Percentiles rank a stretch among this genome's conserved stretches.
These are phyloP conservation scores for Acipenser ruthenus DNA, from an alignment of 2,797 vertebrate species.

Conservation along the genomic window DNA sequence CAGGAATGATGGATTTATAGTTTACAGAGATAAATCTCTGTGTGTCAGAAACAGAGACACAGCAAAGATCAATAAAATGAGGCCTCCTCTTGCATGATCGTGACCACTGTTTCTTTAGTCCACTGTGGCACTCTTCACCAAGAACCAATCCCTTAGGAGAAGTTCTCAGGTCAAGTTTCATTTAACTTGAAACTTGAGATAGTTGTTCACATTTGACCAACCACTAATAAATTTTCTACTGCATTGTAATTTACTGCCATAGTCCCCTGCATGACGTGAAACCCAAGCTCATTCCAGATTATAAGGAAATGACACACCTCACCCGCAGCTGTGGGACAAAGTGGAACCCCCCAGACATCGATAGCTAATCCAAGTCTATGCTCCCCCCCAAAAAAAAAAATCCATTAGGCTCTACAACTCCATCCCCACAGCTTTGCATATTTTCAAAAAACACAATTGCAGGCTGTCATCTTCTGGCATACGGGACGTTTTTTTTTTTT, in stretches of 20 bases:
- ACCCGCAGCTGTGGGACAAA: neutral
- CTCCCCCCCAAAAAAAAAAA: neutral
- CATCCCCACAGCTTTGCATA: constrained; percentile 3
- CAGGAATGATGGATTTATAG: too few species aligned
- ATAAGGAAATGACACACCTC: neutral
- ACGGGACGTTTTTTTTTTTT: too few species aligned
- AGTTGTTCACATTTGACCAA: neutral
- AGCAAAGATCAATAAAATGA: too few species aligned
- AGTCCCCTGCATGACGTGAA: constrained; percentile 4
- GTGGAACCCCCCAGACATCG: neutral
- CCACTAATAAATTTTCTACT: constrained; percentile 11
- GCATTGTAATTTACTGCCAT: constrained; percentile 6
- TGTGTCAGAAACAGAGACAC: too few species aligned
- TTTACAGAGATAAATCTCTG: too few species aligned
- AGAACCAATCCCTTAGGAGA: neutral
- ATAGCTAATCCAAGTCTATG: constrained; percentile 1
- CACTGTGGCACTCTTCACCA: neutral
- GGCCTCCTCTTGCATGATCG: too few species aligned
- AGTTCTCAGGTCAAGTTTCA: constrained; percentile 9
- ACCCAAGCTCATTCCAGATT: constrained; percentile 17
- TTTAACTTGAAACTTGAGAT: constrained; percentile 16
- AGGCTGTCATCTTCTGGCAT: neutral
- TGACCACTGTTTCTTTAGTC: too few species aligned
- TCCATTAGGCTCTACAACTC: constrained; percentile 6
- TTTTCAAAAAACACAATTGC: neutral